These are phyloP conservation scores for Sebastiscus albofasciatus DNA, from an alignment of 2,797 vertebrate genomes.

Conservation along the genomic window DNA sequence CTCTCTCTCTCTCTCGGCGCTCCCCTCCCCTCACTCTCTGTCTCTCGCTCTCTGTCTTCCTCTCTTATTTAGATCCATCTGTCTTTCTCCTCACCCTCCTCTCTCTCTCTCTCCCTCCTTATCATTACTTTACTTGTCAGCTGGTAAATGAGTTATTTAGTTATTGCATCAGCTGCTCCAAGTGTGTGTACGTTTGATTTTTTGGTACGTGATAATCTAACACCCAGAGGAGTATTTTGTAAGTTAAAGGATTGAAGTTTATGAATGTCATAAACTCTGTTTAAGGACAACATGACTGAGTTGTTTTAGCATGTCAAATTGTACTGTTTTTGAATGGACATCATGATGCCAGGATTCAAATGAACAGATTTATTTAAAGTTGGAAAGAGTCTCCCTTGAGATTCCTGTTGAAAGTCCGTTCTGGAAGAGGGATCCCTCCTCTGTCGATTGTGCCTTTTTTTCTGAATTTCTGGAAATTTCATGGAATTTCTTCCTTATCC, in stretches of 20 bases:
- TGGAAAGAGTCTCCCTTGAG: not conserved
- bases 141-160: conserved; percentile 8
- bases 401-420: not conserved
- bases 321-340: not conserved
- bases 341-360: not conserved
- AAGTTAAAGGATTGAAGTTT: not conserved
- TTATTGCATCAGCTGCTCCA: conserved; percentile 7
- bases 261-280: not conserved
- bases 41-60: conserved; percentile 27
- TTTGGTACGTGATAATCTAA: not conserved
- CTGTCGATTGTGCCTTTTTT: not conserved
- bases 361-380: conserved; percentile 1
- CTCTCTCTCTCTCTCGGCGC: conserved; percentile 9
- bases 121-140: conserved; percentile 21
- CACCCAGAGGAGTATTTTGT: not conserved
- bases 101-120: not conserved
- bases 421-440: not conserved
- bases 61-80: conserved; percentile 33
- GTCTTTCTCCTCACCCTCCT: conserved; percentile 6
- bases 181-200: not conserved
- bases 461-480: not conserved
- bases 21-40: conserved; percentile 21
- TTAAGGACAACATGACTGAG: not conserved
- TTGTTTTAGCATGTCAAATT: not conserved
- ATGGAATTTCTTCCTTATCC: not conserved